Percentiles rank a stretch among this genome's conserved stretches.
These are phyloP conservation scores for Zoanthus sansibaricus DNA, from an alignment of 92 coral and sea anemone species.

Conservation along the genomic window DNA sequence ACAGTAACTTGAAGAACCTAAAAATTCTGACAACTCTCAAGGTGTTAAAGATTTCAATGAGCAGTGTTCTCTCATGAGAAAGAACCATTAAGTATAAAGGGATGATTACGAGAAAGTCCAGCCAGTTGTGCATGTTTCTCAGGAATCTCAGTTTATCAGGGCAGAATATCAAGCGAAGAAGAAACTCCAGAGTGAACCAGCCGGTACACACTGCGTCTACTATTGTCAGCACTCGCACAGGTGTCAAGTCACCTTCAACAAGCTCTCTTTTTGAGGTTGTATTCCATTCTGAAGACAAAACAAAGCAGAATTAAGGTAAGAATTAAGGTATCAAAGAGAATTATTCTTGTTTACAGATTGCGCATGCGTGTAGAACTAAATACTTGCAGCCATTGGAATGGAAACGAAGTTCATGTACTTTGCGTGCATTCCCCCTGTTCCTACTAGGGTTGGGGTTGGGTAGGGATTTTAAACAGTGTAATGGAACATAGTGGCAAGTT, in stretches of 20 bases:
- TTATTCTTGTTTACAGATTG: neutral
- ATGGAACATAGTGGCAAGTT: too few relatives aligned
- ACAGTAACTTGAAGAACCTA: conserved; percentile 91
- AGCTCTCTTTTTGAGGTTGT: conserved; percentile 17
- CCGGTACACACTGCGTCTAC: conserved; percentile 92
- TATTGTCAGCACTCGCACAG: conserved; percentile 71
- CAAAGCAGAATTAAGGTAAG: neutral
- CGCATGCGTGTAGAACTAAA: too few relatives aligned
- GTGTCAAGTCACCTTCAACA: conserved; percentile 59
- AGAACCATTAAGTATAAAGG: conserved; percentile 88
- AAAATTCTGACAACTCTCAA: conserved; percentile 87
- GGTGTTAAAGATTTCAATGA: conserved; percentile 83
- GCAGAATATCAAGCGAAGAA: conserved; percentile 86
- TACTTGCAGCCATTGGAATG: neutral
- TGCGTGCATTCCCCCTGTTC: too few relatives aligned
- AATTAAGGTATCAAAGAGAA: neutral
- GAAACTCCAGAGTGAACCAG: conserved; percentile 93
- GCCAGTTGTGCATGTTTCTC: conserved; percentile 87
- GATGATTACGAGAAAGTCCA: conserved; percentile 86
- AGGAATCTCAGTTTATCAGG: conserved; percentile 84
- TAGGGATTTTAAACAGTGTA: too few relatives aligned
- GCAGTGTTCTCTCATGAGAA: conserved; percentile 62
- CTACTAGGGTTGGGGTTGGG: too few relatives aligned
- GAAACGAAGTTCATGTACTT: neutral
- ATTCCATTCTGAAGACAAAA: conserved; percentile 18